These are phyloP conservation scores for Drosophila suboccidentalis DNA, from an alignment of 2,888 invertebrate species.

Conservation along the genomic window DNA sequence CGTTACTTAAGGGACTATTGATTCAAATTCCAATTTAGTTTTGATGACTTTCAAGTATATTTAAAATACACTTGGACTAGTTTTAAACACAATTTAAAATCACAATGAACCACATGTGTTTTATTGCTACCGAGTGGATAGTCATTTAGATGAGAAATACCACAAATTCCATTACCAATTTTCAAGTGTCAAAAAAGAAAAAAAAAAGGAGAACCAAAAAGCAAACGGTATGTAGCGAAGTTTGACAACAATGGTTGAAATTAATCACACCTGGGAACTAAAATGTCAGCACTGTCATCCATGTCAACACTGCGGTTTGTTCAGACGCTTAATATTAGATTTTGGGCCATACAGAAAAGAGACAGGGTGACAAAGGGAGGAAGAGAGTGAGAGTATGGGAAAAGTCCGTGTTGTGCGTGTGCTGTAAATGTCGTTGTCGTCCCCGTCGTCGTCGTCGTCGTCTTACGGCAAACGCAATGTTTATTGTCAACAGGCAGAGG, in stretches of 20 bases:
- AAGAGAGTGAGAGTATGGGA: not conserved
- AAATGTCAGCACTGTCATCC: conserved; percentile 70
- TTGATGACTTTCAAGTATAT: conserved; percentile 17
- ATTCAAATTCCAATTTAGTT: not conserved
- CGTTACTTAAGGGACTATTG: not conserved
- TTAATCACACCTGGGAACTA: conserved; percentile 78
- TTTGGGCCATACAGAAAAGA: conserved; percentile 34
- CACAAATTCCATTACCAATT: conserved; percentile 27
- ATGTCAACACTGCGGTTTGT: conserved; percentile 71
- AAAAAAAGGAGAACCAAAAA: conserved; percentile 1
- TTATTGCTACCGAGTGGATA: conserved; percentile 6
- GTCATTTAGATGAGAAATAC: conserved; percentile 6
- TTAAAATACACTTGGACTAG: conserved; percentile 11
- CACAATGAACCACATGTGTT: conserved; percentile 18
- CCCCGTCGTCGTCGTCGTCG: not conserved
- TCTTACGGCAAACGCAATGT: conserved; percentile 66
- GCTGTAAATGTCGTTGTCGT: conserved; percentile 16
- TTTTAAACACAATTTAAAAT: conserved; percentile 4
- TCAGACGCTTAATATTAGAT: conserved; percentile 67
- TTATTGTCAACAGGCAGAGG: conserved; percentile 75
- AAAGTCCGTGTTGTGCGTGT: conserved; percentile 14
- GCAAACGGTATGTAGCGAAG: conserved; percentile 14
- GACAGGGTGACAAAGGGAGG: not conserved
- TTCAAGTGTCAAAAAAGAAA: not conserved
- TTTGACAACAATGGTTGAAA: conserved; percentile 64